Percentiles rank a stretch among this genome's conserved stretches.
These are phyloP conservation scores for Meliscaeva auricollis DNA, from an alignment of 2,888 invertebrate species.

Conservation along the genomic window DNA sequence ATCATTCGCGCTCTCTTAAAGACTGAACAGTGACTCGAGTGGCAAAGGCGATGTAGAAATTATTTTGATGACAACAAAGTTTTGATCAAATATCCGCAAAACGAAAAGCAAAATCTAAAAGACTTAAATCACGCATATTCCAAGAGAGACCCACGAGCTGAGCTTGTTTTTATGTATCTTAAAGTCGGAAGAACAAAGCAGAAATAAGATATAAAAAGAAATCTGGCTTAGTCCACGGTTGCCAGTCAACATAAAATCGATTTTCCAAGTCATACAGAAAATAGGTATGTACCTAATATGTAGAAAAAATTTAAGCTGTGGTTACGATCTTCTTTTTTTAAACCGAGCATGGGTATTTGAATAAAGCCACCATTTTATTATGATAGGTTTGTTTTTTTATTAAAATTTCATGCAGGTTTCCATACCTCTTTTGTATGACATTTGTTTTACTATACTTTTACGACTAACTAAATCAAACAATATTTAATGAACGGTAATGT, in stretches of 20 bases:
- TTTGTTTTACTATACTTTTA: too few relatives aligned
- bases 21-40: slow-evolving; percentile 56
- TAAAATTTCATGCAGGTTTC: too few relatives aligned
- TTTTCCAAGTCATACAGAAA: neutral
- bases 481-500: too few relatives aligned
- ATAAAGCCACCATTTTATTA: too few relatives aligned
- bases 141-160: slow-evolving; percentile 41
- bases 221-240: neutral
- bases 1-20: slow-evolving; percentile 66
- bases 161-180: slow-evolving; percentile 13
- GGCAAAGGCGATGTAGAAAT: slow-evolving; percentile 57
- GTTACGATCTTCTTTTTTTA: too few relatives aligned
- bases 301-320: too few relatives aligned
- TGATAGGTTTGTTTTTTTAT: too few relatives aligned
- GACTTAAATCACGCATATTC: slow-evolving; percentile 45
- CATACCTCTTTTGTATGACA: too few relatives aligned
- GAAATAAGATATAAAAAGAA: slow-evolving; percentile 27
- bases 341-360: neutral
- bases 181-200: slow-evolving; percentile 18
- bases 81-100: slow-evolving; percentile 63
- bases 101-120: slow-evolving; percentile 50
- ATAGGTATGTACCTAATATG: too few relatives aligned
- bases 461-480: too few relatives aligned
- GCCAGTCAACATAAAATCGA: neutral
- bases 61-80: slow-evolving; percentile 45